A percentile compares a stretch with the other conserved stretches of the same genome.
Evolutionary conservation across 1,140 invertebrate species (phyloP).

Genomic region (Belonocnema kinseyi): DNA sequence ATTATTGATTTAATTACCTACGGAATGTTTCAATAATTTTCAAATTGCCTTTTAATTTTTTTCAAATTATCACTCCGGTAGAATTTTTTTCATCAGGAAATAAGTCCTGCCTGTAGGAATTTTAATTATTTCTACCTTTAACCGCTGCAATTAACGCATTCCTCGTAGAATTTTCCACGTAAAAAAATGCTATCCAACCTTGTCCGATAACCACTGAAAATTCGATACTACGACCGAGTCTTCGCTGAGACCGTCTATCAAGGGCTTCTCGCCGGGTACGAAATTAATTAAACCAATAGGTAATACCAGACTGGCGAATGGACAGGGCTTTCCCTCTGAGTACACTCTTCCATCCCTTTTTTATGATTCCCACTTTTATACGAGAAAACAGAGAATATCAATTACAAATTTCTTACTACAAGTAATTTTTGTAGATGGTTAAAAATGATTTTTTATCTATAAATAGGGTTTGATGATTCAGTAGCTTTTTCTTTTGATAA

Average conservation of each 20-base stretch:
- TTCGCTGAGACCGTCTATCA: conserved; percentile 39
- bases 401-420: too few relatives aligned
- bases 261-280: conserved; percentile 56
- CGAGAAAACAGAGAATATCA: background rate
- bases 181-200: background rate
- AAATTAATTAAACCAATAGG: conserved; percentile 65
- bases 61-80: too few relatives aligned
- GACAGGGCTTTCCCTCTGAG: conserved; percentile 49
- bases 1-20: too few relatives aligned
- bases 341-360: background rate
- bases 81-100: too few relatives aligned
- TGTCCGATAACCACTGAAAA: conserved; percentile 30
- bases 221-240: conserved; percentile 2
- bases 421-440: too few relatives aligned
- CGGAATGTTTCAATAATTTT: too few relatives aligned
- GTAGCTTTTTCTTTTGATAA: too few relatives aligned
- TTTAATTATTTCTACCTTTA: conserved; percentile 5
- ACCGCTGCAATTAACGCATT: background rate
- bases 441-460: too few relatives aligned
- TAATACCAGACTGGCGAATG: conserved; percentile 42
- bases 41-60: too few relatives aligned
- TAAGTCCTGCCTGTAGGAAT: background rate
- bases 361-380: background rate
- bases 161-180: background rate
- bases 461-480: too few relatives aligned